Percentiles rank a stretch among this genome's conserved stretches.
Conservation (phyloP, 2,797 vertebrate species). For the Percopsis omiscomaycus region DNA sequence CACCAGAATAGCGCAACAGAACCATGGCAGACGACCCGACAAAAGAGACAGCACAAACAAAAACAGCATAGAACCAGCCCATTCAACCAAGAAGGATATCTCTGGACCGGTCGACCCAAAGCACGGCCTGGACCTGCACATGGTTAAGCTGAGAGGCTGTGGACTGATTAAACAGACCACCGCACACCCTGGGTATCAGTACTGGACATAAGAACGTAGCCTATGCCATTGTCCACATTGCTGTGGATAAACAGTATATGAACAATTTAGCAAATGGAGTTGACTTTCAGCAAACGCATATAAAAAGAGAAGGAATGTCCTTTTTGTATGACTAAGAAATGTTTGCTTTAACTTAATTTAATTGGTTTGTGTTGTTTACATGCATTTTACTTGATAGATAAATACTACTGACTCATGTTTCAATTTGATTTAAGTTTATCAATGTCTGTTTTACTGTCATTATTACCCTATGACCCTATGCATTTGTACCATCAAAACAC, state of each 20-base stretch:
- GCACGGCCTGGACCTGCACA: constrained; percentile 39
- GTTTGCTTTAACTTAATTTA: constrained; percentile 75
- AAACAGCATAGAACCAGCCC: constrained; percentile 41
- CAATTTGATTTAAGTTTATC: constrained; percentile 63
- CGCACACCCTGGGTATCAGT: constrained; percentile 1
- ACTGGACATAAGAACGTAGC: constrained; percentile 26
- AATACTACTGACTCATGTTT: constrained; percentile 75
- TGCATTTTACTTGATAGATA: constrained; percentile 70
- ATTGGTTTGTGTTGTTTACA: constrained; percentile 64
- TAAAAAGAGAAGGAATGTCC: constrained; percentile 70
- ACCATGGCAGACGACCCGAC: constrained; percentile 21
- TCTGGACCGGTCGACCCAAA: constrained; percentile 22
- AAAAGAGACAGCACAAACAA: constrained; percentile 70
- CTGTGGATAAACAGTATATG: constrained; percentile 31
- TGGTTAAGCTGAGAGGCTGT: constrained; percentile 2
- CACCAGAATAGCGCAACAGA: constrained; percentile 21
- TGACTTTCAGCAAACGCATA: constrained; percentile 48
- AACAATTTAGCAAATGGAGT: constrained; percentile 41
- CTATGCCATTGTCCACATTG: constrained; percentile 14
- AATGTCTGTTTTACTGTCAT: constrained; percentile 60
- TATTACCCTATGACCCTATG: constrained; percentile 33
- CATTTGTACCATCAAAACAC: constrained; percentile 36
- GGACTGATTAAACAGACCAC: constrained; percentile 18
- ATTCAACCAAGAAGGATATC: constrained; percentile 31
- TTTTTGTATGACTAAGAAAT: constrained; percentile 71